Base-by-base conservation (phyloP, 1,140 invertebrate genomes). In the Ladona fulva region DNA sequence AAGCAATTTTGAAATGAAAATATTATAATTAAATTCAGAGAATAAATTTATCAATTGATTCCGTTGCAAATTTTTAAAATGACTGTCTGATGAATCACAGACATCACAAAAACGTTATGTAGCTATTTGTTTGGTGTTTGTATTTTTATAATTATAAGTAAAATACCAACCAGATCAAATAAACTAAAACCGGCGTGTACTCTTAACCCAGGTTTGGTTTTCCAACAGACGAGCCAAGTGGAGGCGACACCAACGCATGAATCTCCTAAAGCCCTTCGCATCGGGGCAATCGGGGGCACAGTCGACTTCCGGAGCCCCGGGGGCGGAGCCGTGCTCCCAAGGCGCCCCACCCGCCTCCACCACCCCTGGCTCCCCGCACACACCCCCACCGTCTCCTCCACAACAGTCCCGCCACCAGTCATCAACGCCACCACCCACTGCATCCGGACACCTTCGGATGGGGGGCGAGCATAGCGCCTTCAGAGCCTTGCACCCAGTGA, bases 161-260 rank as follows among this genome's bases (percentile, higher is more conserved):
- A 37, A 37, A 22, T 19, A 16, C 52, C 52, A 66, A 66, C n/a
- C 52, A 66, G 52, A 66, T 16, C 3, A 66, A 66, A 66, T 66
- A 11, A 76, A 76, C 75, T 76, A 76, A 76, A 76, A 76, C 75
- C 75, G 25, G 75, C 42, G 25, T 76, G 75, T 76, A 66, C 52
- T 52, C 59, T 77, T 59, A 52, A 25, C 85, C 85, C 91, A 97
- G 95, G 95, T 97, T 91, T 97, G 95, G 95, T 97, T 97, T 94
- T 97, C 95, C 90, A 97, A 97, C 92, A 95, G 95, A 93, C 93
- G 95, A 89, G 95, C 95, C 87, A 97, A 97, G 90, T 97, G 95
- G 95, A 91, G 95, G 85, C 92, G 95, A 82, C 95, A 97, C 86
- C 95, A 97, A 86, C 92, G 95, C 83, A 96, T 97, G 93, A 96